Conservation (phyloP, 2,113 vertebrate species). For the Kryptolebias marmoratus region DNA sequence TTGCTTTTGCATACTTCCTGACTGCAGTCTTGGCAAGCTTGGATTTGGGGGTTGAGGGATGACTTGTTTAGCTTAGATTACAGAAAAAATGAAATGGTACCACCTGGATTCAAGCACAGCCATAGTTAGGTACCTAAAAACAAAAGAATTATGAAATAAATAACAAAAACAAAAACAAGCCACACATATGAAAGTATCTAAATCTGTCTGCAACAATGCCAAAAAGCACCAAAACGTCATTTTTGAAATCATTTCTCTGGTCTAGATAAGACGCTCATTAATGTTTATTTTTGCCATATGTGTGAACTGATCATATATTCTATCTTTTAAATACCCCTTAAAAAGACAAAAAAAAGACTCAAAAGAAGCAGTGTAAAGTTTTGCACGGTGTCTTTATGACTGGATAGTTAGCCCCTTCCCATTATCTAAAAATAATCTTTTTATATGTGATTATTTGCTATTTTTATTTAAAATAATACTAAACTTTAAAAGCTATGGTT, state of each 20-base stretch:
- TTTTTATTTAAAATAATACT: no score
- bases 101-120: no score
- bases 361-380: background rate
- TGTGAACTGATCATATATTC: background rate
- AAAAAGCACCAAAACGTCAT: background rate
- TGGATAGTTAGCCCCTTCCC: no score
- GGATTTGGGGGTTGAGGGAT: background rate
- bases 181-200: background rate
- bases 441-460: no score
- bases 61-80: background rate
- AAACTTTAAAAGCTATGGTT: no score
- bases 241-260: no score
- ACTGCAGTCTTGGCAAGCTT: conserved; percentile 1
- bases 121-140: background rate
- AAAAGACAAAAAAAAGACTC: background rate
- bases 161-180: background rate
- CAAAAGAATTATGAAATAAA: background rate
- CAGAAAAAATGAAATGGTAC: background rate
- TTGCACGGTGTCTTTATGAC: background rate
- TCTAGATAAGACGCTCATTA: background rate
- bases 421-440: background rate
- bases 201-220: background rate
- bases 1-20: conserved; percentile 30
- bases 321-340: background rate
- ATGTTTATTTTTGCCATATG: background rate